Evolutionary conservation across 2,113 vertebrate genomes (phyloP), one percentile per base, ranked within the genome.

Genomic region (Macrotis lagotis): DNA sequence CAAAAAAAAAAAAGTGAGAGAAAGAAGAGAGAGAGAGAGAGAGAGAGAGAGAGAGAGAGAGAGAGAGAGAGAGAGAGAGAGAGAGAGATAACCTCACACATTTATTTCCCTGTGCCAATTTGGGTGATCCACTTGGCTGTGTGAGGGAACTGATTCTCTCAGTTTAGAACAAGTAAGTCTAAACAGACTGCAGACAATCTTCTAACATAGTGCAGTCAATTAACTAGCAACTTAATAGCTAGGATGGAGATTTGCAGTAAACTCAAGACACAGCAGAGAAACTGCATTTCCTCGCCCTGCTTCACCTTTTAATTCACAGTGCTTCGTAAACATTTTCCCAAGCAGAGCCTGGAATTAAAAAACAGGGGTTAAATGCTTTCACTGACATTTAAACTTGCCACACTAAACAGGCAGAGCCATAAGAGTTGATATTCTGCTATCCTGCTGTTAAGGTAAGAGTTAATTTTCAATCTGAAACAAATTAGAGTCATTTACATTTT

Each of bases 401-500:
- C 49, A 92, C 94, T 94, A 96, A 94, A 95, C 90, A 66, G 51
- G 51, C 50, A 97, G 95, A 97, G 95, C 90, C 91, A 91, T 95
- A 95, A 96, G 24, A 93, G 96, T 97, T 97, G 96, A 95, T 94
- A 95, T 74, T 91, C 96, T 98, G 98, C 98, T 98, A 98, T 98
- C 98, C 98, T 99, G 98, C 98, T 98, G 98, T 98, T 99, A 99
- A 99, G 99, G 98, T 99, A 99, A 99, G 98, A 99, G 99, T 99
- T 99, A 99, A 99, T 99, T 99, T 99, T 99, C 98, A 98, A 98
- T 99, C 98, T 98, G 98, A 99, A 99, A 99, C 98, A 99, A 99
- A 99, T 99, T 99, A 98, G 98, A 98, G 99, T 99, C 98, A 99
- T 99, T 99, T 99, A 99, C 99, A 99, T 99, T 99, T 99, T 99